Evolutionary conservation across 2,113 vertebrate species (phyloP), one percentile per base, ranked within the genome.

Genomic region (Emydura subglobosa): DNA sequence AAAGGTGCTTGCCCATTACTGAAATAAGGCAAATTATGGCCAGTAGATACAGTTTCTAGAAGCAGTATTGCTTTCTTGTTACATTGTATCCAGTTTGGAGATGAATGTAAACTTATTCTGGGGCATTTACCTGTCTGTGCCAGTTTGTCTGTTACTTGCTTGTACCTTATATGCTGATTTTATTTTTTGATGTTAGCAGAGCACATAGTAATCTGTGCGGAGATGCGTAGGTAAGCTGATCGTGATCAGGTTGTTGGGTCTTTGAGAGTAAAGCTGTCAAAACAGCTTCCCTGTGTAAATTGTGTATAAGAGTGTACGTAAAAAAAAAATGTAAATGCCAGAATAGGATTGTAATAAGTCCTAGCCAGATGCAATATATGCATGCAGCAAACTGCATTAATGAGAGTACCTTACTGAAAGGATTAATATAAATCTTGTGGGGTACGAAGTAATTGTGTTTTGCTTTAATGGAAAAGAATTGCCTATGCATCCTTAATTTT

Each of bases 121-220:
- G 98, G 98, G 98, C 98, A 98, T 98, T 98, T 97, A 98, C 97
- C 98, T 98, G 98, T 96, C 96, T 97, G 97, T 98, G 98, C 98
- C 97, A 98, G 98, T 98, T 95, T 95, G 97, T 98, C 96, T 97
- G 10, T 96, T 96, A 93, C 59, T 86, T 93, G 95, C 98, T 97
- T 96, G 96, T 97, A 97, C 97, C 92, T 97, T 94, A 95, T 94
- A 95, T 0, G 96, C 97, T 96, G 95, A 85, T 90, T 97, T 97
- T 96, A 95, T 97, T 97, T 92, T 97, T 90, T 95, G 95, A 94
- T 94, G 97, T 97, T 97, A 97, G 96, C 96, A 96, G 96, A 98
- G 97, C 97, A 98, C 97, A 97, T 96, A 85, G 9, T 92, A 91
- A 97, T 91, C 94, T 74, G 93, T 96, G 97, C 97, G 97, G 95